Evolutionary conservation across 2,113 vertebrate genomes (phyloP).

Genomic region (Chrysochloris asiatica): DNA sequence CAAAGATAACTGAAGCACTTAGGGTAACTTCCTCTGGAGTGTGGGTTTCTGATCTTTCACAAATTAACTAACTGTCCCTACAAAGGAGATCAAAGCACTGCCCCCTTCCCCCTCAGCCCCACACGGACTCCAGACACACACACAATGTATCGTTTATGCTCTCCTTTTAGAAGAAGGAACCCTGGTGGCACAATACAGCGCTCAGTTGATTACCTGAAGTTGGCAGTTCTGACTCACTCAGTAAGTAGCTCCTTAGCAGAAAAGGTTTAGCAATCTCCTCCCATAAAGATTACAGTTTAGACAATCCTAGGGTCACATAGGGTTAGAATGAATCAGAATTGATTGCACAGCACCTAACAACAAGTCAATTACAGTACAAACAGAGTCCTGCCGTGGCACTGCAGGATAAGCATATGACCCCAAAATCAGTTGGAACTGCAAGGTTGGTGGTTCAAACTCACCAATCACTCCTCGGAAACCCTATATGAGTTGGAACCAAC

Average conservation of each 20-base stretch:
- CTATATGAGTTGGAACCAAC: too few relatives aligned
- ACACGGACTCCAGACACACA: neutral
- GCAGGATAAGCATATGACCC: too few relatives aligned
- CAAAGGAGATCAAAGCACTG: neutral
- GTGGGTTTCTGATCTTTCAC: neutral
- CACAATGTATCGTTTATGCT: too few relatives aligned
- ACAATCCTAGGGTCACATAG: neutral
- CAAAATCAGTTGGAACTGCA: too few relatives aligned
- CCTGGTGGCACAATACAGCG: neutral
- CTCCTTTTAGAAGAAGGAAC: neutral
- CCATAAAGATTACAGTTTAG: neutral
- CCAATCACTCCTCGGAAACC: too few relatives aligned
- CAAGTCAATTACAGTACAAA: slow-evolving; percentile 1
- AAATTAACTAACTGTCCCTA: neutral
- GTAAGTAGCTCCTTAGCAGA: neutral
- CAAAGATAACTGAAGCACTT: slow-evolving; percentile 28
- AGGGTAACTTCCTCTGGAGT: slow-evolving; percentile 29
- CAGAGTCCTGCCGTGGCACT: neutral
- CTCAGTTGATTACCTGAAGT: neutral
- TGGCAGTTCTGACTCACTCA: neutral
- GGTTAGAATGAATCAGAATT: neutral
- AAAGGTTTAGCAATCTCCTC: neutral
- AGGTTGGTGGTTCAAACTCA: too few relatives aligned
- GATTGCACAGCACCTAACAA: neutral
- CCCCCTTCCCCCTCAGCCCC: too few relatives aligned